Evolutionary conservation across 2,797 vertebrate genomes (phyloP).

Genomic region (Enteromius unitaeniatus): DNA sequence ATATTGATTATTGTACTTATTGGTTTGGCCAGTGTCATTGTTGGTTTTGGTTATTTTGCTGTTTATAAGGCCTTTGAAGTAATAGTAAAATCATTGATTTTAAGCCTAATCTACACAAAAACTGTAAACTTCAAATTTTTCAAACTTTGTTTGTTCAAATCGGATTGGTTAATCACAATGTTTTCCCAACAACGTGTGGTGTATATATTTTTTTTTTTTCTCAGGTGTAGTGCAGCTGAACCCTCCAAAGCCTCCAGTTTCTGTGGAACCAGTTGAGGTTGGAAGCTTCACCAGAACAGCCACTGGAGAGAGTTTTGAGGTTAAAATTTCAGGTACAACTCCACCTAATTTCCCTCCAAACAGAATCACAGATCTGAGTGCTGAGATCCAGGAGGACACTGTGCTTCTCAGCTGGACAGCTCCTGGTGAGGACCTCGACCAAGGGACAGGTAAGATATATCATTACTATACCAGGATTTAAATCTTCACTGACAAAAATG

Average conservation of each 20-base stretch:
- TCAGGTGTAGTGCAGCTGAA: constrained; percentile 64
- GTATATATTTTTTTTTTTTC: no score
- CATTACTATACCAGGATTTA: not conserved
- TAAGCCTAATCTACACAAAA: no score
- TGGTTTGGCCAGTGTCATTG: no score
- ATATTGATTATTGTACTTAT: no score
- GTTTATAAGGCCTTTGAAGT: no score
- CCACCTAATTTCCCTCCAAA: constrained; percentile 40
- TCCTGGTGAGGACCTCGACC: constrained; percentile 72
- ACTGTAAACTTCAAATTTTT: no score
- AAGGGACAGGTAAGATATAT: constrained; percentile 67
- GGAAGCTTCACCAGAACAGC: constrained; percentile 65
- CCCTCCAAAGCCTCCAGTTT: constrained; percentile 57
- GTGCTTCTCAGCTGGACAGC: constrained; percentile 73
- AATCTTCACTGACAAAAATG: not conserved
- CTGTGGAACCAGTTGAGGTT: constrained; percentile 40
- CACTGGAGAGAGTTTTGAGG: constrained; percentile 66
- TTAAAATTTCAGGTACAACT: constrained; percentile 27
- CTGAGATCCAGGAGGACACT: constrained; percentile 52
- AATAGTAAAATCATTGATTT: no score
- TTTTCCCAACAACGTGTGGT: no score
- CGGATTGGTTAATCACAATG: no score
- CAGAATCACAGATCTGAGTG: constrained; percentile 61
- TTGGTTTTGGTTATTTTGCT: no score
- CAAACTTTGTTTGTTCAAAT: no score